Evolutionary conservation across 2,113 vertebrate species (phyloP).

Genomic region (Pagrus major): DNA sequence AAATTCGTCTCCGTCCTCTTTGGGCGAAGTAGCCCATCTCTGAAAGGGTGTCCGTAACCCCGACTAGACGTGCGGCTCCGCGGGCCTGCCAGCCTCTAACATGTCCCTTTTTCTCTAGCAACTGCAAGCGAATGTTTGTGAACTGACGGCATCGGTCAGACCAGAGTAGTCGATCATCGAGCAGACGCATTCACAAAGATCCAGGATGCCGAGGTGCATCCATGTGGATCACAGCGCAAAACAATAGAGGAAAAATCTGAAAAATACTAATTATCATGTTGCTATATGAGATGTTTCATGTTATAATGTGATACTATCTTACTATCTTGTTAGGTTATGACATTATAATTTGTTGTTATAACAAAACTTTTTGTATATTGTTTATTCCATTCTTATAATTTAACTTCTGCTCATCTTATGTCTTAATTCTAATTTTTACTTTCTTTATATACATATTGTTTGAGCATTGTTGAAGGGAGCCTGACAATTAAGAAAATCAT

Average conservation of each 20-base stretch:
- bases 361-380: no score
- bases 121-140: slow-evolving; percentile 82
- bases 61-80: slow-evolving; percentile 59
- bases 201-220: neutral
- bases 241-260: neutral
- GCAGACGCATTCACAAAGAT: neutral
- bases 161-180: slow-evolving; percentile 67
- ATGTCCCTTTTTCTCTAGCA: slow-evolving; percentile 80
- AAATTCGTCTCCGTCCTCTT: slow-evolving; percentile 59
- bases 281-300: no score
- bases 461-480: no score
- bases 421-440: no score
- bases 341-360: no score
- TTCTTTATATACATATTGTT: no score
- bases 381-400: no score
- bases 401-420: no score
- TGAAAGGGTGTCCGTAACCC: slow-evolving; percentile 66
- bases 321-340: no score
- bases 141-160: slow-evolving; percentile 82
- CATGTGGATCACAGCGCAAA: neutral
- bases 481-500: neutral
- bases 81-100: slow-evolving; percentile 74
- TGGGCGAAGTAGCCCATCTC: slow-evolving; percentile 81
- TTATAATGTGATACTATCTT: no score
- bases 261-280: no score